A percentile compares a stretch with the other conserved stretches of the same genome.
phyloP scores from a whole-genome alignment of 2,888 invertebrate genomes.

The Sphecodes monilicornis region DNA sequence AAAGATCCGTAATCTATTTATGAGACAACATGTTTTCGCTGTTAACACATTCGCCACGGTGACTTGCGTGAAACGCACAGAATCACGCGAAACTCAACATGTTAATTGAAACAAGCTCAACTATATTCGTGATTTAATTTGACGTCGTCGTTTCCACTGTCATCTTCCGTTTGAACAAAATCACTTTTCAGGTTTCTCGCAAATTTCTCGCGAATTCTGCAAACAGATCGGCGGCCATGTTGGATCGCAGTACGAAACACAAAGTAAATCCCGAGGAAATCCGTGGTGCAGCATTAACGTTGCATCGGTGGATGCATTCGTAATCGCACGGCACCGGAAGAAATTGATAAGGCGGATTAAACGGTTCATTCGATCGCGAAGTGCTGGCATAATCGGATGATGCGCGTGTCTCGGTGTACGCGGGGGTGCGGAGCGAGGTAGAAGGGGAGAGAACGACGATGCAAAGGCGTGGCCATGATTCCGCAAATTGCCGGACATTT shows the following conservation, averaged over 20 bases:
- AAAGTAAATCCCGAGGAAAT: not conserved
- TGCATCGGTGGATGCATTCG: not conserved
- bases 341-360: conserved; percentile 15
- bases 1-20: no score
- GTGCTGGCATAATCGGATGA: conserved; percentile 1
- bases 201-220: not conserved
- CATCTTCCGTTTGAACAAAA: not conserved
- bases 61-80: no score
- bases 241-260: not conserved
- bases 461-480: conserved; percentile 17
- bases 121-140: no score
- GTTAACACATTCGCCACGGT: no score
- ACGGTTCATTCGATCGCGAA: not conserved
- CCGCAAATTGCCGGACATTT: conserved; percentile 29
- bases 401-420: not conserved
- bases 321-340: not conserved
- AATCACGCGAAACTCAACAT: no score
- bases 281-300: not conserved
- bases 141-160: no score
- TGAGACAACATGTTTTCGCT: no score
- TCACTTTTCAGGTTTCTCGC: no score
- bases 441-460: not conserved
- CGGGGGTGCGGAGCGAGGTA: not conserved
- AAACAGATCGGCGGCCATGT: not conserved
- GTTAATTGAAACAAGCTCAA: no score